phyloP scores from a whole-genome alignment of 2,797 vertebrate species.

The Micrastur ruficollis region DNA sequence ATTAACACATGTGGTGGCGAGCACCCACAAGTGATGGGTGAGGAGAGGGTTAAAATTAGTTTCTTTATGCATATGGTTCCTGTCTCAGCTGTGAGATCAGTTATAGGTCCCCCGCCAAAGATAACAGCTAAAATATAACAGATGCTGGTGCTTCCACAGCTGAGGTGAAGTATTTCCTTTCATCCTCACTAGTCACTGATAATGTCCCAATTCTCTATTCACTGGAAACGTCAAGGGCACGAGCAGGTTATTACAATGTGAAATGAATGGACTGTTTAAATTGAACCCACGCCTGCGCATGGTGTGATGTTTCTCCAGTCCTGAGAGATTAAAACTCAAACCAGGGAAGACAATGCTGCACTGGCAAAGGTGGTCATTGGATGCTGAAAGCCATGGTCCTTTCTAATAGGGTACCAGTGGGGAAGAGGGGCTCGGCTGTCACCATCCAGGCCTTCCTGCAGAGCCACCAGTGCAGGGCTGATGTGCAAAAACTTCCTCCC shows the following conservation, averaged over 20 bases:
- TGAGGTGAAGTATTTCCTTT: constrained; percentile 70
- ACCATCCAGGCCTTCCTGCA: not conserved
- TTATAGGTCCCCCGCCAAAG: constrained; percentile 63
- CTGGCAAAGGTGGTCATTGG: rapidly evolving
- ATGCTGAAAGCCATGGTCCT: not conserved
- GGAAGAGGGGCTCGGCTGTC: rapidly evolving
- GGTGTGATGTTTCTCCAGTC: not conserved
- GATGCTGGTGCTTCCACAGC: constrained; percentile 52
- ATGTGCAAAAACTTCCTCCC: not conserved
- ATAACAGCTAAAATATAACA: constrained; percentile 68
- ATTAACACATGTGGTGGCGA: constrained; percentile 4
- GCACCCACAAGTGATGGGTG: not conserved
- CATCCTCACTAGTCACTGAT: constrained; percentile 52
- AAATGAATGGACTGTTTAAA: constrained; percentile 31
- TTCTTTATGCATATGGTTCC: constrained; percentile 55
- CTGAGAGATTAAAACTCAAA: not conserved
- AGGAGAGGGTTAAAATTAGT: constrained; percentile 55
- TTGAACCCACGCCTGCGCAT: not conserved
- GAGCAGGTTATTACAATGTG: constrained; percentile 45
- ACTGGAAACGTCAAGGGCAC: constrained; percentile 49
- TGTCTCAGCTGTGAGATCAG: constrained; percentile 62
- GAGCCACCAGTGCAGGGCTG: not conserved
- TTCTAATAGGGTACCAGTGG: not conserved
- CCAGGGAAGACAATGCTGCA: not conserved
- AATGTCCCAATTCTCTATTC: constrained; percentile 54